phyloP scores from a whole-genome alignment of 2,113 vertebrate genomes.

The Cyrtonyx montezumae region DNA sequence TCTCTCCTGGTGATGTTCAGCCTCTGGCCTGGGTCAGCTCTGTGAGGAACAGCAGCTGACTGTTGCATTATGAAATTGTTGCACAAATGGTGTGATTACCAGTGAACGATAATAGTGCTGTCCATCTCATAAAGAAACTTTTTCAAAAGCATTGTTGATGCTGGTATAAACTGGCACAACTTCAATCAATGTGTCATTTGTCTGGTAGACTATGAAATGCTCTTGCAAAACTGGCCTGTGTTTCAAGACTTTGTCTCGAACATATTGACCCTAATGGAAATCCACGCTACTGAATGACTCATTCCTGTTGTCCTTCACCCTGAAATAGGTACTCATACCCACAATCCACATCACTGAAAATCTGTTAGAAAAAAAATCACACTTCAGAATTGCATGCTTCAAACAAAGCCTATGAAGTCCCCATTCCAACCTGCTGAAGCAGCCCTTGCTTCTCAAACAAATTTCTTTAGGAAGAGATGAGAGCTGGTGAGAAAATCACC shows the following conservation, averaged over 20 bases:
- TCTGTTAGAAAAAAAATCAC: not conserved
- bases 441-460: conserved; percentile 14
- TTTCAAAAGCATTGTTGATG: not conserved
- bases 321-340: not conserved
- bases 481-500: conserved; percentile 38
- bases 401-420: not conserved
- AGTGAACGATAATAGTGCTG: not conserved
- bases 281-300: not conserved
- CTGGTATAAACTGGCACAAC: not conserved
- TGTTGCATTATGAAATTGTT: rapidly evolving
- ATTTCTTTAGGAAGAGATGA: conserved; percentile 37
- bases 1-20: not conserved
- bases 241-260: not conserved
- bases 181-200: conserved; percentile 1
- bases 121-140: not conserved
- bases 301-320: not conserved
- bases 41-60: rapidly evolving
- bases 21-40: not conserved
- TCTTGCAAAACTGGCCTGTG: not conserved
- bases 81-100: rapidly evolving
- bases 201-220: not conserved
- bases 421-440: not conserved
- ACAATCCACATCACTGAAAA: not conserved
- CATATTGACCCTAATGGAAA: not conserved
- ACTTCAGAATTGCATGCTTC: not conserved